Conservation (phyloP, 2,888 invertebrate genomes). For the Cantharis nigra region DNA sequence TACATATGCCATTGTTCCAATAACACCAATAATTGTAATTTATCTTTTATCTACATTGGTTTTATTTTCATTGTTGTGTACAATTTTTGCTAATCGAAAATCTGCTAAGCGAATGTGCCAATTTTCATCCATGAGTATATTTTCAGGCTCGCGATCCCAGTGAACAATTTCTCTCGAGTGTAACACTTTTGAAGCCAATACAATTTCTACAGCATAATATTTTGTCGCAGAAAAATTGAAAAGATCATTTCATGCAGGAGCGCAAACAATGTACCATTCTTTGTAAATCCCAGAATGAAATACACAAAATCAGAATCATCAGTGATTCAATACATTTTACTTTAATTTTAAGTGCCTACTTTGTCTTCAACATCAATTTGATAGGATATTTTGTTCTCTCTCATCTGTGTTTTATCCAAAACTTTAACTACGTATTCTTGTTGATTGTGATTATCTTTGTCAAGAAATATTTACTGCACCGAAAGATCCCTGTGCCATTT, state of each 20-base stretch:
- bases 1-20: conserved; percentile 98
- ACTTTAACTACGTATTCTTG: too few relatives aligned
- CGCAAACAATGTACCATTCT: too few relatives aligned
- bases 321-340: too few relatives aligned
- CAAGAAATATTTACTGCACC: conserved; percentile 94
- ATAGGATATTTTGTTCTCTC: too few relatives aligned
- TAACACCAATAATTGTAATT: conserved; percentile 87
- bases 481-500: conserved; percentile 96
- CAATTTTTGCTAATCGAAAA: conserved; percentile 60
- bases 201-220: conserved; percentile 94
- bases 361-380: too few relatives aligned
- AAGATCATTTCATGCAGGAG: conserved; percentile 64
- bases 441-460: conserved; percentile 86
- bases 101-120: conserved; percentile 90
- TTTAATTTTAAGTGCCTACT: too few relatives aligned
- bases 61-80: conserved; percentile 32
- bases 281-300: too few relatives aligned
- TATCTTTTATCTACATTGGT: conserved; percentile 56
- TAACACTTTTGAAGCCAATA: conserved; percentile 90
- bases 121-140: conserved; percentile 91
- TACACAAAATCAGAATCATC: too few relatives aligned
- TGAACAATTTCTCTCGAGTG: conserved; percentile 92
- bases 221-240: conserved; percentile 88
- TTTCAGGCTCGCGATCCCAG: conserved; percentile 97
- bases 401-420: too few relatives aligned